A percentile compares a stretch with the other conserved stretches of the same genome.
These are phyloP conservation scores for Alces alces DNA, from an alignment of 2,113 vertebrate genomes.

Conservation along the genomic window DNA sequence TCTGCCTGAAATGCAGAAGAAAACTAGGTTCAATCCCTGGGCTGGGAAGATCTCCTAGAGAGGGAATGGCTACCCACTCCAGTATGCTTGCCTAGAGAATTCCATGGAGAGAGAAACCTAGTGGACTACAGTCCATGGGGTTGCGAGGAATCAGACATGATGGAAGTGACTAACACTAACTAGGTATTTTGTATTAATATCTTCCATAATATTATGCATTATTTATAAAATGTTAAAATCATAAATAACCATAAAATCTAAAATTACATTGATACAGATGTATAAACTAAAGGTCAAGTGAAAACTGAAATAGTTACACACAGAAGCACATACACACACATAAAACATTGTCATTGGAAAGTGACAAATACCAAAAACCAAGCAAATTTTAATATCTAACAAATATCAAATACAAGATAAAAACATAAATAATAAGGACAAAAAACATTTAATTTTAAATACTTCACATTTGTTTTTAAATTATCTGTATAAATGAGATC, in stretches of 20 bases:
- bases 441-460: not conserved
- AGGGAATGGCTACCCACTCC: not conserved
- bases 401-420: not conserved
- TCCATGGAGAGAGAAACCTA: not conserved
- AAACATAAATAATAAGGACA: not conserved
- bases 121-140: not conserved
- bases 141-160: accelerated
- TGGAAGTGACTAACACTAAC: not conserved
- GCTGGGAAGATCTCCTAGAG: not conserved
- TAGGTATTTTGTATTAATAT: not conserved
- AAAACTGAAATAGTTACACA: not conserved
- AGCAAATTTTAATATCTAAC: not conserved
- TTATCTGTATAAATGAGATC: not conserved
- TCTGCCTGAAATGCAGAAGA: not conserved
- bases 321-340: not conserved
- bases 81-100: not conserved
- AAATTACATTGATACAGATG: not conserved
- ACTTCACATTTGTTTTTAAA: not conserved
- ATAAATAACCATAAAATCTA: not conserved
- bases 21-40: not conserved
- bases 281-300: not conserved
- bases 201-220: not conserved
- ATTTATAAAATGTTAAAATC: not conserved
- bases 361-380: not conserved
- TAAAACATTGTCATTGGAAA: not conserved